These are phyloP conservation scores for Anser cygnoides DNA, from an alignment of 2,113 vertebrate genomes.

Conservation along the genomic window DNA sequence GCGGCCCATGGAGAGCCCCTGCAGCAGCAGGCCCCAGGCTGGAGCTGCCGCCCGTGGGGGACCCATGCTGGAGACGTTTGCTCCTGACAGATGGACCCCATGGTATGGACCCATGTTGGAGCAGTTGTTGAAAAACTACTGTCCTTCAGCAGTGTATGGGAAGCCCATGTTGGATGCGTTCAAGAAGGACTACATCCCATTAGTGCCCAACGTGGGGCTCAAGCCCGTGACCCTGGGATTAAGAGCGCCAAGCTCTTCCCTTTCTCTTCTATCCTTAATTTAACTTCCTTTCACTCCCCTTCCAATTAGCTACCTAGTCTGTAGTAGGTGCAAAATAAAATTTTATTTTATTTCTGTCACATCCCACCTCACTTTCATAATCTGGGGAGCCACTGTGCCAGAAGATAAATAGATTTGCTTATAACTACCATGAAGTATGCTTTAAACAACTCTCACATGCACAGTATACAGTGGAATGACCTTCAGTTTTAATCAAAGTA, in stretches of 20 bases:
- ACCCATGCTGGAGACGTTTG: background rate
- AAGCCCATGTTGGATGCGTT: background rate
- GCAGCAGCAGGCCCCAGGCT: background rate
- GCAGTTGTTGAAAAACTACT: no score
- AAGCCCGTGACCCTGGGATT: background rate
- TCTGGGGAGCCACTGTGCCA: background rate
- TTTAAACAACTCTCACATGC: background rate
- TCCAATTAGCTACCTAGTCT: background rate
- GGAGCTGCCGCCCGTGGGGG: background rate
- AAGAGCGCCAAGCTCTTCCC: background rate
- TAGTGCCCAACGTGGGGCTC: background rate
- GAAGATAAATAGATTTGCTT: background rate
- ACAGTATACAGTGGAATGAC: background rate
- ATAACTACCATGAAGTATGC: background rate
- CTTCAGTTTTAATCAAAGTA: background rate
- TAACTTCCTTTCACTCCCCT: background rate
- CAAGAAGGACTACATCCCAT: background rate
- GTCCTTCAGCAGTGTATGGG: no score
- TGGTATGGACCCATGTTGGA: background rate
- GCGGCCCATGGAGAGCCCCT: background rate
- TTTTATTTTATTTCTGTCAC: background rate
- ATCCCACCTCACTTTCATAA: background rate
- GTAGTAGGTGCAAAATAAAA: background rate
- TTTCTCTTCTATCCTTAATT: background rate
- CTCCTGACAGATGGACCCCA: background rate